Conservation (phyloP, 2,797 vertebrate genomes). For the Poeciliopsis turneri region DNA sequence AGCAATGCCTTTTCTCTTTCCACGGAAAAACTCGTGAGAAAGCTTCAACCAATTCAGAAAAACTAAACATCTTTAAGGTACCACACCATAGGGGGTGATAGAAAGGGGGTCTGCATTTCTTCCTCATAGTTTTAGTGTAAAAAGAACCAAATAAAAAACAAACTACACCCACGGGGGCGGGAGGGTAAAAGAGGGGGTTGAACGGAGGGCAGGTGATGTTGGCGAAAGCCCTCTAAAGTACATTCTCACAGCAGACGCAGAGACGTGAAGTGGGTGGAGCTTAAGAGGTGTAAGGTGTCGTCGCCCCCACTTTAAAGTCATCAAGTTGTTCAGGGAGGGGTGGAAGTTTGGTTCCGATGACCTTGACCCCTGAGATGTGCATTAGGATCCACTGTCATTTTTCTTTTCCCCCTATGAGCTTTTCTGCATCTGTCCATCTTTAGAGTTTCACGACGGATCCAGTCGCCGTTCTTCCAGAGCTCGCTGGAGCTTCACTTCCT, state of each 20-base stretch:
- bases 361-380: slow-evolving; percentile 76
- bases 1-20: slow-evolving; percentile 87
- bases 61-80: slow-evolving; percentile 73
- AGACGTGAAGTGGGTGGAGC: slow-evolving; percentile 85
- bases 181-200: slow-evolving; percentile 54
- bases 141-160: slow-evolving; percentile 42
- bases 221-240: slow-evolving; percentile 85
- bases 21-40: slow-evolving; percentile 82
- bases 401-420: slow-evolving; percentile 49
- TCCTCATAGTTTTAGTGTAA: slow-evolving; percentile 68
- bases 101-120: slow-evolving; percentile 65
- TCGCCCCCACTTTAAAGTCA: slow-evolving; percentile 75
- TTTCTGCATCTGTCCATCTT: slow-evolving; percentile 66
- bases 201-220: slow-evolving; percentile 76
- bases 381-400: slow-evolving; percentile 61
- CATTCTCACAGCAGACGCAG: slow-evolving; percentile 90
- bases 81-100: slow-evolving; percentile 71
- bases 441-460: slow-evolving; percentile 81
- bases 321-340: slow-evolving; percentile 62
- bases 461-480: slow-evolving; percentile 66
- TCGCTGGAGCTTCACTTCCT: slow-evolving; percentile 85
- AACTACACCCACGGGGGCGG: slow-evolving; percentile 58
- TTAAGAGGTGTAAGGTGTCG: slow-evolving; percentile 76
- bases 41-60: slow-evolving; percentile 85
- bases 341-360: slow-evolving; percentile 63